phyloP scores from a whole-genome alignment of 1,140 invertebrate species.

The Drosophila pseudoananassae region DNA sequence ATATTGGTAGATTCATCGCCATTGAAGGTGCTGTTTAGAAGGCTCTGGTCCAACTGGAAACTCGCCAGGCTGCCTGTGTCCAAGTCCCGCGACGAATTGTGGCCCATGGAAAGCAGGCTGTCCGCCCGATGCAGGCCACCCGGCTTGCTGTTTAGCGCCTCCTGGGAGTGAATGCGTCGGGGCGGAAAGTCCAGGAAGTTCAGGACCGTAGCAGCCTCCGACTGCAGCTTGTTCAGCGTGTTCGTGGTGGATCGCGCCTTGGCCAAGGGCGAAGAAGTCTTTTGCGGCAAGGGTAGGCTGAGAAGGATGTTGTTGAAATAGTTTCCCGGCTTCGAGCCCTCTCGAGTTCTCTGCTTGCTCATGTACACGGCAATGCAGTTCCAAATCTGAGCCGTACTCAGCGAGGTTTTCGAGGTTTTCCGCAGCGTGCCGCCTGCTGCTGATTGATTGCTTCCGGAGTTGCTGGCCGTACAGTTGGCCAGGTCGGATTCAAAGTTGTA shows the following conservation, averaged over 20 bases:
- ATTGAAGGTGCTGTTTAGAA: constrained; percentile 49
- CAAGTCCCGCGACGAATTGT: constrained; percentile 55
- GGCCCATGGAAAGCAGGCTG: constrained; percentile 65
- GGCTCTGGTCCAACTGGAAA: constrained; percentile 53
- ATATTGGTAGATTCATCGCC: constrained; percentile 26
- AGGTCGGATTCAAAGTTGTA: constrained; percentile 77
- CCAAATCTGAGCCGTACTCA: constrained; percentile 71
- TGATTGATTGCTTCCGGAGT: constrained; percentile 8
- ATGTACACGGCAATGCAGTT: constrained; percentile 87
- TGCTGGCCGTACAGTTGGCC: constrained; percentile 46
- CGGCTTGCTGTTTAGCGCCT: constrained; percentile 53
- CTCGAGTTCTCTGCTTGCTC: constrained; percentile 84
- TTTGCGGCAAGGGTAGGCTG: constrained; percentile 63
- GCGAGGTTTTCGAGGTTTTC: constrained; percentile 34
- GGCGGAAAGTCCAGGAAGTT: constrained; percentile 52
- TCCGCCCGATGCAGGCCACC: constrained; percentile 50
- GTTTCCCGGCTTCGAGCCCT: constrained; percentile 62
- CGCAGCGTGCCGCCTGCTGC: constrained; percentile 43
- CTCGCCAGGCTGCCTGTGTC: constrained; percentile 57
- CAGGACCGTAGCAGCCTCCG: constrained; percentile 40
- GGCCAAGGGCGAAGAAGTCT: constrained; percentile 39
- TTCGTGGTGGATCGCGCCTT: constrained; percentile 40
- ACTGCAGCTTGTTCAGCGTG: constrained; percentile 30
- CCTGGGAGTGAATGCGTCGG: constrained; percentile 75
- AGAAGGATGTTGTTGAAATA: constrained; percentile 79